These are phyloP conservation scores for Campylomormyrus tamandua DNA, from an alignment of 2,113 vertebrate species.

Conservation along the genomic window DNA sequence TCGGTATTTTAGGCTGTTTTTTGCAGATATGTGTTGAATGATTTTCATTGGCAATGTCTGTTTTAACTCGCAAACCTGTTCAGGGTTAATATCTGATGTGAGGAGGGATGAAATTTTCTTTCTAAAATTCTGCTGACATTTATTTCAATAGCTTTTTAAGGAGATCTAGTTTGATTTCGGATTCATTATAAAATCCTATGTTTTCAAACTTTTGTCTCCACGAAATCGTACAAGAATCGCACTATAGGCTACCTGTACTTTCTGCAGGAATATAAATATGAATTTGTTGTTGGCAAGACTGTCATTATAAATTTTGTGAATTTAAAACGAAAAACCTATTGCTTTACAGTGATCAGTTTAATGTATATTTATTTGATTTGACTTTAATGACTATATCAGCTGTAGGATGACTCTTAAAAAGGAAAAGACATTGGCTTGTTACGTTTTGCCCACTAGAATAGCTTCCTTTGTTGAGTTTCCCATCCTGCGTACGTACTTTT, in stretches of 20 bases:
- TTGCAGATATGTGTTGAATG: neutral
- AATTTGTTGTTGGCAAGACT: neutral
- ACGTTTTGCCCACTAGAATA: neutral
- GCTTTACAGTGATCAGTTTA: neutral
- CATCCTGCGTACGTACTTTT: neutral
- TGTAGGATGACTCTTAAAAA: neutral
- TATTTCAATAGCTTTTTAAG: neutral
- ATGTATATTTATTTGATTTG: neutral
- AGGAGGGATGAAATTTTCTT: neutral
- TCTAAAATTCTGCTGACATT: neutral
- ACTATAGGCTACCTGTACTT: neutral
- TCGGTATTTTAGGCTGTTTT: neutral
- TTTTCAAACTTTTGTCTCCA: neutral
- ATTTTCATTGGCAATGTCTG: neutral
- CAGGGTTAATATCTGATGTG: neutral
- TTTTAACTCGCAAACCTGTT: neutral
- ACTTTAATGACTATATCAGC: neutral
- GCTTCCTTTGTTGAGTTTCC: neutral
- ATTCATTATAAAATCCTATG: neutral
- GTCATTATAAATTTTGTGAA: neutral
- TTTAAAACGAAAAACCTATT: neutral
- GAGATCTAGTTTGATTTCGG: neutral
- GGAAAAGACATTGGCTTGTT: neutral
- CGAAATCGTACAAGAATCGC: neutral
- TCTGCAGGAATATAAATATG: neutral